phyloP scores from a whole-genome alignment of 2,797 vertebrate species.

The Lepilemur septentrionalis region DNA sequence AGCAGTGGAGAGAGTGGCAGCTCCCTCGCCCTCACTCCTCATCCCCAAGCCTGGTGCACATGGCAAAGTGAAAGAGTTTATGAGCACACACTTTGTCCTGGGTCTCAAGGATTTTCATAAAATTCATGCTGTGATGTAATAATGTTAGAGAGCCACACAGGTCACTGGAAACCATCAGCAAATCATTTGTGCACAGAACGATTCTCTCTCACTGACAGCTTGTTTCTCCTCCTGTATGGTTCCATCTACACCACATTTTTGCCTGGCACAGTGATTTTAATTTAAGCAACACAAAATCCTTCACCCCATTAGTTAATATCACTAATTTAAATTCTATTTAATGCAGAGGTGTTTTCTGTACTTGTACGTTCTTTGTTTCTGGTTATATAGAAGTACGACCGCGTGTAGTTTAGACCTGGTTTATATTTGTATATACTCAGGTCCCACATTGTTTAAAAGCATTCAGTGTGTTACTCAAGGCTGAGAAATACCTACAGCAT shows the following conservation, averaged over 20 bases:
- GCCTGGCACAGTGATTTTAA: not conserved
- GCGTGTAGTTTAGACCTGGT: not conserved
- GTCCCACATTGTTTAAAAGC: not conserved
- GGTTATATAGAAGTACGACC: not conserved
- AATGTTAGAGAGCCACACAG: not conserved
- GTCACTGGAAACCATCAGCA: not conserved
- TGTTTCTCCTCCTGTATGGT: not conserved
- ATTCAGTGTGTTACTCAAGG: not conserved
- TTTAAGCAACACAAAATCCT: not conserved
- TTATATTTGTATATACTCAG: not conserved
- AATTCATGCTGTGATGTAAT: not conserved
- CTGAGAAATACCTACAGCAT: not conserved
- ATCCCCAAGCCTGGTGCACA: not conserved
- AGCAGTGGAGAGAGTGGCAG: not conserved
- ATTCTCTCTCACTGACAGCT: not conserved
- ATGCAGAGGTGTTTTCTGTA: not conserved
- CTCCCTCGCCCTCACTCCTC: no score
- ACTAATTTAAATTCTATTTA: not conserved
- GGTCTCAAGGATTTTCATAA: not conserved
- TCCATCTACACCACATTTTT: not conserved
- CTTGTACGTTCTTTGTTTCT: not conserved
- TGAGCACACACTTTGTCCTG: not conserved
- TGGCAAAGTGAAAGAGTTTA: not conserved
- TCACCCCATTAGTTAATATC: not conserved
- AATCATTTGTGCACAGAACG: not conserved